Evolutionary conservation across 2,888 invertebrate genomes (phyloP), one percentile per base, ranked within the genome.

Genomic region (Dusona sp.): DNA sequence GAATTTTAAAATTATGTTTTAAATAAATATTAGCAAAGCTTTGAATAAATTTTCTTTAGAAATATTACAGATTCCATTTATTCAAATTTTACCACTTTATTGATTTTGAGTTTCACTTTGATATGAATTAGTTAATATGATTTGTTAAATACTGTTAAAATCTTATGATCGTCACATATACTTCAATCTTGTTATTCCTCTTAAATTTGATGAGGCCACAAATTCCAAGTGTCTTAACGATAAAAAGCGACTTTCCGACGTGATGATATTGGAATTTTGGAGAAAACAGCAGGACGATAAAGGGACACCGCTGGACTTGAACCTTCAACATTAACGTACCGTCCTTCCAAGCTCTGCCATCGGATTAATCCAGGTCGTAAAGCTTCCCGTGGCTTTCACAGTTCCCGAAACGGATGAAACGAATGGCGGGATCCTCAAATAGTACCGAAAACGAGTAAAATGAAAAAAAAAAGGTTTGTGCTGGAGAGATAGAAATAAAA

Each of bases 361-460:
- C 48, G 70, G 67, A 65, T 84, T 87, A 84, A 87, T 87, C 87
- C 82, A 45, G 57, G 82, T 82, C 79, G 84, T 84, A 82, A 87
- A 87, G 75, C 87, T 87, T 48, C 79, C 67, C 75, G 79, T 48
- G 79, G 79, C 79, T 79, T 79, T 79, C 82, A 68, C 82, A 79
- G 78, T 87, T 75, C 57, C 65, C 54, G 75, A 65, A 79, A 79
- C 75, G 79, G 70, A 84, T 72, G 70, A 75, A 82, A 87, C 79
- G 73, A 82, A 57, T 75, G 79, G 70, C 64, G 42, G 65, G 54
- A 72, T 68, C 72, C 77, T 82, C 84, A 74, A 72, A 86, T 84
- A 65, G 77, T 68, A 70, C 54, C 33, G 70, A 79, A 80, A 70
- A 42, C 29, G 67, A 42, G 33, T 64, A 67, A 61, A 61, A 61